Evolutionary conservation across 2,113 vertebrate species (phyloP).

Genomic region (Petroica traversi): DNA sequence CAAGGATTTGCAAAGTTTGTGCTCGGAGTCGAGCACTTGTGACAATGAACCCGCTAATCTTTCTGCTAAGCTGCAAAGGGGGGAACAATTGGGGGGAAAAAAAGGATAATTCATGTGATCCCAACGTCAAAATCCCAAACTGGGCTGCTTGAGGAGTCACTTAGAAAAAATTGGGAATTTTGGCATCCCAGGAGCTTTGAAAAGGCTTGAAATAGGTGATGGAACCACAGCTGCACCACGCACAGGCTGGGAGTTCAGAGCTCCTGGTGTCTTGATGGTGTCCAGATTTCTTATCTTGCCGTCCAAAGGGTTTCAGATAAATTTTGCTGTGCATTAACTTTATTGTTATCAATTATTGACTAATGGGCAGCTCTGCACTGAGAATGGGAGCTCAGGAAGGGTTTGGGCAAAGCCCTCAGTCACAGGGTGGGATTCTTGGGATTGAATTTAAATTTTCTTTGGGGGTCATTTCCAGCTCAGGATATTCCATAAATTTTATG

Average conservation of each 20-base stretch:
- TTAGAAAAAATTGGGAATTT: background rate
- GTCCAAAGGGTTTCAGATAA: background rate
- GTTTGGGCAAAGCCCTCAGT: background rate
- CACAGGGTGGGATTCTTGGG: too few species aligned
- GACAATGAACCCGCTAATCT: background rate
- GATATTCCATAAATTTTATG: background rate
- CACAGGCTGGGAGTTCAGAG: background rate
- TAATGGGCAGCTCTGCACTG: background rate
- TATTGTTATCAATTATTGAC: background rate
- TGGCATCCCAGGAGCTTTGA: background rate
- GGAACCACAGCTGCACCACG: rapidly evolving
- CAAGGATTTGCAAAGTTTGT: constrained; percentile 27
- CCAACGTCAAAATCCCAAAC: background rate
- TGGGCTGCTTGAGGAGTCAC: background rate
- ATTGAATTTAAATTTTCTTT: background rate
- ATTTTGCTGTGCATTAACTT: background rate
- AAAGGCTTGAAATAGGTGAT: background rate
- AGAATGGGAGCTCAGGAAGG: rapidly evolving
- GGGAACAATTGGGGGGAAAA: background rate
- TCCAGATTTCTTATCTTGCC: background rate
- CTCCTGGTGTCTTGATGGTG: background rate
- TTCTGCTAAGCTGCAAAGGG: background rate
- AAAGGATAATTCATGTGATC: background rate
- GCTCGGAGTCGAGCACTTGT: background rate
- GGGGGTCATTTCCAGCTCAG: background rate